Evolutionary conservation across 1,140 invertebrate genomes (phyloP).

Genomic region (Sminthurinus signatus): DNA sequence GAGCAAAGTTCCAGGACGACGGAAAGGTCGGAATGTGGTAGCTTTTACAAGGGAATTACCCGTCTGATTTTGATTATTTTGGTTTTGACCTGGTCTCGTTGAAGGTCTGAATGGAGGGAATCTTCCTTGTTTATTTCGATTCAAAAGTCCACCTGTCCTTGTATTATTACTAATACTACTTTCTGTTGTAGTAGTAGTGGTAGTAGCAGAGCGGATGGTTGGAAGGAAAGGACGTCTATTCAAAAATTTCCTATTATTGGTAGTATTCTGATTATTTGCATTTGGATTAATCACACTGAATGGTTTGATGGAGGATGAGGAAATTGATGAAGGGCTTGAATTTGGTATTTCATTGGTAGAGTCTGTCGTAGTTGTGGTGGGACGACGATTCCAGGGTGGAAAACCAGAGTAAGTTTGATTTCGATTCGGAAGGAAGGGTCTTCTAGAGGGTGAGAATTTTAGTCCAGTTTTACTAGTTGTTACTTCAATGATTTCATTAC

Average conservation of each 20-base stretch:
- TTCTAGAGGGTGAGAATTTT: neutral
- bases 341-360: neutral
- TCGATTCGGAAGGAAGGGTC: constrained; percentile 16
- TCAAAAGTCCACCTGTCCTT: too few species aligned
- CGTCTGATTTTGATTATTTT: too few species aligned
- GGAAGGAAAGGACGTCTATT: neutral
- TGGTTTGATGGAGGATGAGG: neutral
- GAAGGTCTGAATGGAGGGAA: too few species aligned
- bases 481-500: too few species aligned
- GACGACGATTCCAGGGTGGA: constrained; percentile 11
- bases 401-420: constrained; percentile 1
- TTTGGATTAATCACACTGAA: too few species aligned
- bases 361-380: neutral
- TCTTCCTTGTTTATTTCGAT: too few species aligned
- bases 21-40: constrained; percentile 13
- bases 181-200: constrained; percentile 40
- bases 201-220: constrained; percentile 34
- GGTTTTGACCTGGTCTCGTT: too few species aligned
- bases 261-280: too few species aligned
- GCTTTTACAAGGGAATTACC: constrained; percentile 25
- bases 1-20: constrained; percentile 23
- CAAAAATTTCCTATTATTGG: neutral
- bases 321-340: neutral
- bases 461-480: neutral
- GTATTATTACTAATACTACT: too few species aligned